Conservation (phyloP, 2,888 invertebrate genomes). For the Autographa pulchrina region DNA sequence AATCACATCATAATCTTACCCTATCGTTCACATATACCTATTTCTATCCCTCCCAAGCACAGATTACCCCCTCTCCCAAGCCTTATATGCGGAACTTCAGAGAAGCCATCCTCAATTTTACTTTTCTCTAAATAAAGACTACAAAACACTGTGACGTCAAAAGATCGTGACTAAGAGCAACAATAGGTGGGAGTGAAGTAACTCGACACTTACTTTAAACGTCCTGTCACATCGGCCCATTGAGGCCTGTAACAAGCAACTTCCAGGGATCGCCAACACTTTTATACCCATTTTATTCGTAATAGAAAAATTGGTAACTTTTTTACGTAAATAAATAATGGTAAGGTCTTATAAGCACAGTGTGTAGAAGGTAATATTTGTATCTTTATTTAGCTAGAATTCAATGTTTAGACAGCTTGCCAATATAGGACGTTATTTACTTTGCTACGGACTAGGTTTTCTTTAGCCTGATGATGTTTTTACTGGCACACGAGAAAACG, state of each 20-base stretch:
- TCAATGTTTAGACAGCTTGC: no score
- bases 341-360: background rate
- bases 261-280: slow-evolving; percentile 12
- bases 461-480: no score
- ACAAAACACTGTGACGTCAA: slow-evolving; percentile 8
- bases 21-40: no score
- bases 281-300: slow-evolving; percentile 1
- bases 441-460: no score
- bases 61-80: no score
- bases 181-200: slow-evolving; percentile 24
- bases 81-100: no score
- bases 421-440: no score
- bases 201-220: slow-evolving; percentile 22
- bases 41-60: no score
- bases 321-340: background rate
- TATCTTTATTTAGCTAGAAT: no score
- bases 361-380: background rate
- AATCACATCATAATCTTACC: no score
- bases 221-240: slow-evolving; percentile 34
- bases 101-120: no score
- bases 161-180: slow-evolving; percentile 24
- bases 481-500: no score
- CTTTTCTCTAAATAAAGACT: background rate
- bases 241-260: slow-evolving; percentile 19
- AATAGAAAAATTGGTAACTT: background rate